phyloP scores from a whole-genome alignment of 2,888 invertebrate species.

The Glyphotaelius pellucidus region DNA sequence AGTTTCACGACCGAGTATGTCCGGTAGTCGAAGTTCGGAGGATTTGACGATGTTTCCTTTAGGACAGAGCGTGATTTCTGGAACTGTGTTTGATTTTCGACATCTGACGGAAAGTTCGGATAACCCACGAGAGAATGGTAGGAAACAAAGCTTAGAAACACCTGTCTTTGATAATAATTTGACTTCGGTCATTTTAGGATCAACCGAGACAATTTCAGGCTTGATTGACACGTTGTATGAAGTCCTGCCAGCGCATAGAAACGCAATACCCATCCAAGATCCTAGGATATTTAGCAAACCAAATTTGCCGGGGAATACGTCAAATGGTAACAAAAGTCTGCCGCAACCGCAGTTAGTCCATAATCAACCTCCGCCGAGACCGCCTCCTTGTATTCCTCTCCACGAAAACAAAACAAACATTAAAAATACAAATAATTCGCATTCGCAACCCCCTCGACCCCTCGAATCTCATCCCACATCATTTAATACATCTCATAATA shows the following conservation, averaged over 20 bases:
- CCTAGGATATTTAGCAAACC: conserved; percentile 65
- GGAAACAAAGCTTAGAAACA: conserved; percentile 60
- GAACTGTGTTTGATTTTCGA: conserved; percentile 65
- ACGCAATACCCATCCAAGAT: conserved; percentile 58
- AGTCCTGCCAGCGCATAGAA: conserved; percentile 66
- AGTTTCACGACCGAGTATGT: conserved; percentile 58
- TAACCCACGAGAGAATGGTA: conserved; percentile 45
- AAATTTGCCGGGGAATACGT: conserved; percentile 42
- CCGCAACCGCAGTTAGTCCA: background rate
- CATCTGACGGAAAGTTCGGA: conserved; percentile 59
- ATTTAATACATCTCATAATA: conserved; percentile 18
- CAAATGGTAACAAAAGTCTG: conserved; percentile 33
- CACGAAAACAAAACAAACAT: conserved; percentile 41
- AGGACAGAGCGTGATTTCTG: conserved; percentile 63
- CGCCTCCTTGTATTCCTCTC: conserved; percentile 50
- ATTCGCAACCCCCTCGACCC: conserved; percentile 24
- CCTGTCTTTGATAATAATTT: conserved; percentile 67
- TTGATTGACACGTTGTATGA: conserved; percentile 82
- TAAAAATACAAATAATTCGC: conserved; percentile 40
- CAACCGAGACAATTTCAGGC: conserved; percentile 85
- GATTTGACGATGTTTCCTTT: conserved; percentile 63
- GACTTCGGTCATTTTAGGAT: conserved; percentile 81
- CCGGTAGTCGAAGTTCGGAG: conserved; percentile 64
- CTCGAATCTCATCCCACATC: conserved; percentile 15
- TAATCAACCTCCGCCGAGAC: conserved; percentile 57